Conservation (phyloP, 2,113 vertebrate species). For the Neogale vison region DNA sequence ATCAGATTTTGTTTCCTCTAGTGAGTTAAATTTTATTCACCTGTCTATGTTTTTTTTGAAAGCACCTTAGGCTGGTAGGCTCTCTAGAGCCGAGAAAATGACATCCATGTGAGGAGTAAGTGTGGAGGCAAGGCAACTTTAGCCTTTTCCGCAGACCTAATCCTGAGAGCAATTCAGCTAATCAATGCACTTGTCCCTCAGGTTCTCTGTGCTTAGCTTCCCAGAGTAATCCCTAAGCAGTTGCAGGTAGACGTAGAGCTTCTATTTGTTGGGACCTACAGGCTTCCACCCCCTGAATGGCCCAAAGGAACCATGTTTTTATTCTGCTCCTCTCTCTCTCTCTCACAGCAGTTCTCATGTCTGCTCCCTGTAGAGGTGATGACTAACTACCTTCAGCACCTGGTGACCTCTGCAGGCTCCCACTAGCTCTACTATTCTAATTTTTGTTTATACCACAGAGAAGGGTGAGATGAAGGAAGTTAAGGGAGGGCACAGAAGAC, state of each 20-base stretch:
- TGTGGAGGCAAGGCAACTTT: background rate
- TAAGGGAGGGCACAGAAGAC: background rate
- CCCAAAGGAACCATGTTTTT: background rate
- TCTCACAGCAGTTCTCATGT: background rate
- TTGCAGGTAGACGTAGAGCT: background rate
- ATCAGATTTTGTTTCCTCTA: background rate
- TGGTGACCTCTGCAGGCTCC: background rate
- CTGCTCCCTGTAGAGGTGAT: background rate
- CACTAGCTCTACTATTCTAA: background rate
- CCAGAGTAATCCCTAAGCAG: background rate
- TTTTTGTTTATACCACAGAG: background rate
- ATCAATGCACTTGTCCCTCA: background rate
- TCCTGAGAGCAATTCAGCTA: background rate
- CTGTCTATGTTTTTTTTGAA: background rate
- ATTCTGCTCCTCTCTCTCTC: background rate
- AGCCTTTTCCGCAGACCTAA: background rate
- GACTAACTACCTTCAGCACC: background rate
- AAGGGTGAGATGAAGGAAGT: background rate
- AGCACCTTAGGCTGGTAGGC: background rate
- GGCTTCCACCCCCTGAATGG: background rate
- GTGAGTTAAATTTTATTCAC: background rate
- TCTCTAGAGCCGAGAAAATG: background rate
- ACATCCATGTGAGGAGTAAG: background rate
- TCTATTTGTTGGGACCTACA: background rate
- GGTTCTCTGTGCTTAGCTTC: background rate